Conservation (phyloP, 2,888 invertebrate species). For the Noctua fimbriata region DNA sequence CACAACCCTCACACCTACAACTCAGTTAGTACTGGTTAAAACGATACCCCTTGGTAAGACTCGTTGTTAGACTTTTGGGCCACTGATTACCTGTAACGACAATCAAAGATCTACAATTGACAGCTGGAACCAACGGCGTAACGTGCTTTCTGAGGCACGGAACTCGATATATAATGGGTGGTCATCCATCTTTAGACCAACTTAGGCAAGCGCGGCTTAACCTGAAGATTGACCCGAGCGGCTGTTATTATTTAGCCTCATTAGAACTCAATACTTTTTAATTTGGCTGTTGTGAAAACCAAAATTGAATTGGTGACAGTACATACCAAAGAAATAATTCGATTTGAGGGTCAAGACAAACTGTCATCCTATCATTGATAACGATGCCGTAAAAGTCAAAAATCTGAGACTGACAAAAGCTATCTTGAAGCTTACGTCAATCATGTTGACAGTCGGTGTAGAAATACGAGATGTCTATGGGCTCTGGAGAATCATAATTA, state of each 20-base stretch:
- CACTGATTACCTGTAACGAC: too few species aligned
- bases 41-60: too few species aligned
- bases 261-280: background rate
- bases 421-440: background rate
- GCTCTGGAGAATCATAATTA: background rate
- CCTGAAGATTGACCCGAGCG: background rate
- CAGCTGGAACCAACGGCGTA: too few species aligned
- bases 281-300: background rate
- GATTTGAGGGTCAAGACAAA: background rate
- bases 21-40: too few species aligned
- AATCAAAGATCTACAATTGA: too few species aligned
- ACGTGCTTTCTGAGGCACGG: too few species aligned
- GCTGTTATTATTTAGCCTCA: background rate
- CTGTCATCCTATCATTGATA: background rate
- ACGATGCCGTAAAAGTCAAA: background rate
- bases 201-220: background rate
- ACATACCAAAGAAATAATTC: too few species aligned
- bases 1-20: too few species aligned
- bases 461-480: background rate
- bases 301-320: background rate
- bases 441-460: background rate
- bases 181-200: background rate
- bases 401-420: background rate
- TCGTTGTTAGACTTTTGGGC: too few species aligned
- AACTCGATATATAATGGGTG: background rate